Conservation (phyloP, 2,888 invertebrate species). For the Mythimna vitellina region DNA sequence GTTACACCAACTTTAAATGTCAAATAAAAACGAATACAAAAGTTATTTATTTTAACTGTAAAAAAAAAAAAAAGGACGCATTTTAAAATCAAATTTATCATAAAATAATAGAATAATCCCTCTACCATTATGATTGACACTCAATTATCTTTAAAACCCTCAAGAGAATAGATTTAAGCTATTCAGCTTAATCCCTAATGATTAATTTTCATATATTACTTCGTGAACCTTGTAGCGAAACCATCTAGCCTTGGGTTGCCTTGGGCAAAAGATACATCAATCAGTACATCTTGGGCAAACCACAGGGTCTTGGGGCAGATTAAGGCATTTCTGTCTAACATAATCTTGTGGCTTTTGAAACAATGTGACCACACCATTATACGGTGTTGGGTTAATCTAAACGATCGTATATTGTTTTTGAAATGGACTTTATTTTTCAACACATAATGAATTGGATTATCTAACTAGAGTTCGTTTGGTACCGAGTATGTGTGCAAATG, state of each 20-base stretch:
- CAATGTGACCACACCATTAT: conserved; percentile 61
- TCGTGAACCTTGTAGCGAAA: conserved; percentile 4
- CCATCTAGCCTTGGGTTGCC: conserved; percentile 29
- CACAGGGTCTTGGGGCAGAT: conserved; percentile 58
- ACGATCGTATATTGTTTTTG: conserved; percentile 26
- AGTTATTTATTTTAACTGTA: conserved; percentile 10
- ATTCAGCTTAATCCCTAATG: conserved; percentile 46
- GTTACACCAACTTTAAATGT: background rate
- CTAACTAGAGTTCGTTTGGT: conserved; percentile 3
- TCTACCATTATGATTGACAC: conserved; percentile 44
- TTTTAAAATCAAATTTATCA: conserved; percentile 11
- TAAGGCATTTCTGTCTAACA: conserved; percentile 58
- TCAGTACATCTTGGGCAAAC: conserved; percentile 59
- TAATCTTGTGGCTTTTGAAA: conserved; percentile 59
- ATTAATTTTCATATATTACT: conserved; percentile 61
- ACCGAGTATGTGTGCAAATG: background rate
- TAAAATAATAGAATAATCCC: conserved; percentile 8
- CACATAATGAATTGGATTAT: background rate
- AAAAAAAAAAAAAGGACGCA: conserved; percentile 6
- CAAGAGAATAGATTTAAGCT: conserved; percentile 30
- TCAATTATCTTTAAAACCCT: conserved; percentile 45
- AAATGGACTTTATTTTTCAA: conserved; percentile 19
- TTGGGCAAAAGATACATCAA: conserved; percentile 52
- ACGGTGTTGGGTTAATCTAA: conserved; percentile 35
- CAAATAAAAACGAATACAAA: conserved; percentile 5